phyloP scores from a whole-genome alignment of 2,888 invertebrate species.

The Folsomia manolachei region DNA sequence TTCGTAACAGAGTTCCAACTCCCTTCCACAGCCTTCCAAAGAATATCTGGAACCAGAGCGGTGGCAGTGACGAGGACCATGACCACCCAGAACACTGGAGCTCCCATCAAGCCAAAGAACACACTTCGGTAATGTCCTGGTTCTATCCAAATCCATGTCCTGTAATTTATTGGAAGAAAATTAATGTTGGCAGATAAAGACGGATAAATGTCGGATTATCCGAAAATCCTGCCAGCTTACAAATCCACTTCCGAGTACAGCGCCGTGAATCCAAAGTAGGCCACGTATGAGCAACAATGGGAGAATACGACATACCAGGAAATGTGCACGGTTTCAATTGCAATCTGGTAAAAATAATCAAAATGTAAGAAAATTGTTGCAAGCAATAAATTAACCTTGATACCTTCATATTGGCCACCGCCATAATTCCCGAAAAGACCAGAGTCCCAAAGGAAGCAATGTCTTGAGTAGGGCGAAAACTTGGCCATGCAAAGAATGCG shows the following conservation, averaged over 20 bases:
- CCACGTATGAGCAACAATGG: conserved; percentile 60
- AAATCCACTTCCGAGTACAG: conserved; percentile 61
- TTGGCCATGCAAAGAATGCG: conserved; percentile 52
- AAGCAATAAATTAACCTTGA: too few relatives aligned
- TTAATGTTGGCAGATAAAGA: neutral
- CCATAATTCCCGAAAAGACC: conserved; percentile 61
- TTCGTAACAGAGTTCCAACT: conserved; percentile 26
- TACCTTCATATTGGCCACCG: conserved; percentile 62
- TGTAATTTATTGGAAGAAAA: conserved; percentile 10
- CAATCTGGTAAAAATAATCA: conserved; percentile 54
- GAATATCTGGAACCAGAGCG: conserved; percentile 62
- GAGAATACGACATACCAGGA: conserved; percentile 59
- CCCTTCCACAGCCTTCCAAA: conserved; percentile 35
- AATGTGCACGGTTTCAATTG: conserved; percentile 64
- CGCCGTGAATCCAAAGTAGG: conserved; percentile 60
- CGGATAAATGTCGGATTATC: neutral
- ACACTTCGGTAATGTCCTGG: conserved; percentile 52
- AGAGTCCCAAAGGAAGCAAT: conserved; percentile 63
- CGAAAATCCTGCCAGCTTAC: too few relatives aligned
- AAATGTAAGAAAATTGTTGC: too few relatives aligned
- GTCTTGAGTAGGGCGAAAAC: conserved; percentile 51
- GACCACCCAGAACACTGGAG: conserved; percentile 63
- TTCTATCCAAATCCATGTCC: conserved; percentile 14
- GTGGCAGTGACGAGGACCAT: conserved; percentile 58
- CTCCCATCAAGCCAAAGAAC: conserved; percentile 61